Evolutionary conservation across 1,140 invertebrate genomes (phyloP), one percentile per base, ranked within the genome.

Genomic region (Tribolium madens): DNA sequence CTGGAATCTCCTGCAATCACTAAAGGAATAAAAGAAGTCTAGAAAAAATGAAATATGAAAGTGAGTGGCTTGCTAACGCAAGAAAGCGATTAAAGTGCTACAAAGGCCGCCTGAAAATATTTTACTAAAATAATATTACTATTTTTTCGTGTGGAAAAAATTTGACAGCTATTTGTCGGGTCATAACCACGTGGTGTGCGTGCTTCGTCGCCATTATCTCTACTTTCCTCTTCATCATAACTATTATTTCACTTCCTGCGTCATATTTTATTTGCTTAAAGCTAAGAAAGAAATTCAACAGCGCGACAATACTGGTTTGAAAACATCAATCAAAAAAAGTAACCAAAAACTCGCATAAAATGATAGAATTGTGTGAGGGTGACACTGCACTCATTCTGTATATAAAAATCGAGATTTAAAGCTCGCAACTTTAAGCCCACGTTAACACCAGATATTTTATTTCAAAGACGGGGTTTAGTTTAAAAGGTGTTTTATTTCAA

Each of bases 361-460:
- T 7, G 21, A 17, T 50, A 12, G 48, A 17, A 12, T 50, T 50
- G 48, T 50, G 48, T 14, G 48, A 15, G 48, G 48, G 48, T 17
- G 48, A 50, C 48, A 12, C 26, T 21, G 3, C 9, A 57, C 17
- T 57, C 52, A 57, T 57, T 17, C 17, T 26, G 52, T 57, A 57
- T 57, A 64, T 64, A 64, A 64, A 64, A 64, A 64, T 64, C 57
- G n/a, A 12, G 57, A 64, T 64, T 64, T 64, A 64, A 57, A 64
- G 57, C 21, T 64, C 12, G 31, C 57, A 64, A 64, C 21, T 64
- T 36, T 33, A 33, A 64, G 57, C 57, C 57, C 57, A 33, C 21
- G 13, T 64, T 26, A 33, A 42, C 57, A 64, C 21, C 21, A 12
- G 57, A 64, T 64, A 64, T 64, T 64, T 64, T 64, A 64, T 64